These are phyloP conservation scores for Mylabris sibirica DNA, from an alignment of 2,888 invertebrate species.

Conservation along the genomic window DNA sequence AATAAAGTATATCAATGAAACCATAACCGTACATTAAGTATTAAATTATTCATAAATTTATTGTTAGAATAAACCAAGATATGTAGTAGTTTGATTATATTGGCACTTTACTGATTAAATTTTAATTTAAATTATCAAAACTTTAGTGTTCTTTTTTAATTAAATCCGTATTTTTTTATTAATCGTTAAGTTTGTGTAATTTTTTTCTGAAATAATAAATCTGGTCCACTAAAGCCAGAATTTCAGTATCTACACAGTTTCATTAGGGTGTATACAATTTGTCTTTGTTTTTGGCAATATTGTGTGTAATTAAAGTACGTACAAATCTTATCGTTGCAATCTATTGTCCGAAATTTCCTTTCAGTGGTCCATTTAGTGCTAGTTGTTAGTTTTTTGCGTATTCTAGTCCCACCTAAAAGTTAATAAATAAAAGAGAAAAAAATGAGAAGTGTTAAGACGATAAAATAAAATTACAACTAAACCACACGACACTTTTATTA, in stretches of 20 bases:
- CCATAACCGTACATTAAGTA: background rate
- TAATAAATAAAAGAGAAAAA: background rate
- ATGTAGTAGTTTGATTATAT: too few species aligned
- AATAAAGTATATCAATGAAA: background rate
- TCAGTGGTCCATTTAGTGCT: conserved; percentile 30
- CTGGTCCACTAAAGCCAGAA: too few species aligned
- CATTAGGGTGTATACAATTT: background rate
- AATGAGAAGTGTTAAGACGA: background rate
- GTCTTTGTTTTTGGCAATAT: background rate
- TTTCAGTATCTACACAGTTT: background rate
- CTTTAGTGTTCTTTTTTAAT: background rate
- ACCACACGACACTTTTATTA: too few species aligned
- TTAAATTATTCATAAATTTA: background rate
- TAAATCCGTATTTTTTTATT: background rate
- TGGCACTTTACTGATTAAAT: background rate
- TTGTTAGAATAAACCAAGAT: too few species aligned
- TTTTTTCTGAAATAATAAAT: too few species aligned
- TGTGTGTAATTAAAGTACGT: conserved; percentile 22
- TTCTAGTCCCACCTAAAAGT: conserved; percentile 35
- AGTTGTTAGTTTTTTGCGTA: conserved; percentile 17
- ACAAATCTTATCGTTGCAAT: conserved; percentile 35
- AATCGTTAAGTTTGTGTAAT: too few species aligned
- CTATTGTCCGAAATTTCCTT: conserved; percentile 24
- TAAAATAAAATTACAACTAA: too few species aligned
- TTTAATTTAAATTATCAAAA: background rate